Base-by-base conservation (phyloP, 2,113 vertebrate genomes). In the Steatornis caripensis region DNA sequence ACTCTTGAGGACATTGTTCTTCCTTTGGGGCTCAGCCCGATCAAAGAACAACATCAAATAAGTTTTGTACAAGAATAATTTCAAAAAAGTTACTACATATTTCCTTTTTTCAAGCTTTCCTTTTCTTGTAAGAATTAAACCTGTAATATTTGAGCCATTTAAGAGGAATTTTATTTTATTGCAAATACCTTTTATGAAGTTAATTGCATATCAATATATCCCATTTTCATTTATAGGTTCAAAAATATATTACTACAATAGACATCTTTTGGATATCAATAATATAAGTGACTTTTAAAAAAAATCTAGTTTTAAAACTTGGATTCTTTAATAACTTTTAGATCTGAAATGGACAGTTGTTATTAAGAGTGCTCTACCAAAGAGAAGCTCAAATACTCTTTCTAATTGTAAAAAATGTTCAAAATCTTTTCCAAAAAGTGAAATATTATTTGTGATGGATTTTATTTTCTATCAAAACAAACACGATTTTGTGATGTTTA, bases 221-320 rank as follows among this genome's bases (percentile, higher is more conserved):
- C 82, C n/a, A 34, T 26, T 75, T 71, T 82, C 12, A 45, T 90
- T 55, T 88, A 53, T 8, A 76, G 2, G 3, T 51, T 66, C 46
- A 71, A 3, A n/a, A 41, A 34, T 1, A 4, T 36, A 68, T 39
- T 23, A 48, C 18, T 32, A 30, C 15, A 76, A 43, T 26, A 14
- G 21, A 43, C 5, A 39, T 23, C 4, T 71, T 92, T 77, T 79
- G 26, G 11, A 37, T 84, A 72, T 36, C 13, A 62, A 27, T 18
- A 66, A n/a, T 46, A 43, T 30, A 37, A 64, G 9, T 2, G 6
- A 41, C 11, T 36, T 41, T 17, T 5, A 10, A 26, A 23, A 80
- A 82, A 4, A 2, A 0, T 0, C 4, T 23, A 1, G 1, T 20
- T 84, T 41, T 26, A 51, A 87, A 71, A 46, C n/a, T 39, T 72